phyloP scores from a whole-genome alignment of 2,113 vertebrate species.

The Bothrops jararaca region DNA sequence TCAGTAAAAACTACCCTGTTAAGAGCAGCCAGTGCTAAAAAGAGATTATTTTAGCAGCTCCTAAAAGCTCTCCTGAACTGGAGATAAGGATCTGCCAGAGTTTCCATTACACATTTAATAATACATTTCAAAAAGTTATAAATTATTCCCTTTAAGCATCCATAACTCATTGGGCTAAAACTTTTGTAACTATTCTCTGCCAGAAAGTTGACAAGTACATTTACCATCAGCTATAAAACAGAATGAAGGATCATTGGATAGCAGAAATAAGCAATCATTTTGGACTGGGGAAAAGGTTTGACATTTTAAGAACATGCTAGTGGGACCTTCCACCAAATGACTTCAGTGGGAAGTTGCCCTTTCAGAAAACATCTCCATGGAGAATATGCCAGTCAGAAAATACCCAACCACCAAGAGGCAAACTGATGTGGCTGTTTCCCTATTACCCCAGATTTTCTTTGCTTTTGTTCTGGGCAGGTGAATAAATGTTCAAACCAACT shows the following conservation, averaged over 20 bases:
- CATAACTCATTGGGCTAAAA: conserved; percentile 9
- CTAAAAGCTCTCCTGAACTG: background rate
- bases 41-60: conserved; percentile 22
- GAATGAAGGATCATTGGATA: background rate
- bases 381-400: background rate
- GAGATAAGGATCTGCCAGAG: background rate
- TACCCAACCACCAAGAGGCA: background rate
- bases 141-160: background rate
- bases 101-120: conserved; percentile 15
- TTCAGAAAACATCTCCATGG: background rate
- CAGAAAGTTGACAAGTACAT: background rate
- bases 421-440: background rate
- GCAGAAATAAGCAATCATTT: background rate
- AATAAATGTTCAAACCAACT: background rate
- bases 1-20: conserved; percentile 8
- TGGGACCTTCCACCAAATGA: background rate
- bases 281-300: background rate
- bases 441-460: background rate
- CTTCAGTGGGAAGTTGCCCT: background rate
- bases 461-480: background rate
- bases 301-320: background rate
- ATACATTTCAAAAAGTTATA: conserved; percentile 16
- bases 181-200: background rate
- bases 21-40: conserved; percentile 15
- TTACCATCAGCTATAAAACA: background rate